Conservation (phyloP, 2,797 vertebrate genomes). For the Mormyrus proboscirostris region DNA sequence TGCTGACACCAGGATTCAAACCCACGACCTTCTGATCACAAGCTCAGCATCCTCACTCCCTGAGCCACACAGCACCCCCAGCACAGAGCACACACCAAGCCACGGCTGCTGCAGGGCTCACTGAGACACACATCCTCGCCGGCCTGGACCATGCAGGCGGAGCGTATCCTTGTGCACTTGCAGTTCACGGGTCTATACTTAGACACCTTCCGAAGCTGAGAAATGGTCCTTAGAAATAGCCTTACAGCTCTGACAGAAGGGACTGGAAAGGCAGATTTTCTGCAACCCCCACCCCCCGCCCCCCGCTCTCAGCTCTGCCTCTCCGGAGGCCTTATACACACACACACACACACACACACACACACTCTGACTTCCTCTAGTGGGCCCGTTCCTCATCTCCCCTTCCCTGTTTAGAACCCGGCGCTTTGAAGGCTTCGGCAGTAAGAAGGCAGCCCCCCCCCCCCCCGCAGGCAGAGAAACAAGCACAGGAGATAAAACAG, state of each 20-base stretch:
- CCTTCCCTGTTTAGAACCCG: neutral
- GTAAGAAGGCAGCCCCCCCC: neutral
- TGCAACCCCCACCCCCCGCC: neutral
- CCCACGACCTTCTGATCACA: neutral
- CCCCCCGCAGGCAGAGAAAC: neutral
- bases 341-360: neutral
- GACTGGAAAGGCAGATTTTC: neutral
- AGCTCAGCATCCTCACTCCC: neutral
- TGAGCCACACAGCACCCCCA: neutral
- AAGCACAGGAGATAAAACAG: slow-evolving; percentile 11
- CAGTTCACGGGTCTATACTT: neutral
- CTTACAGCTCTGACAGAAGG: neutral
- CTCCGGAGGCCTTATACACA: neutral
- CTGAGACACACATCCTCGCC: neutral
- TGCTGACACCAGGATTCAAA: neutral
- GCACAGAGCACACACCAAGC: neutral
- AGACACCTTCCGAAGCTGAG: neutral
- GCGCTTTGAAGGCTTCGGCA: neutral
- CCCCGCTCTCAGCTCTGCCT: neutral
- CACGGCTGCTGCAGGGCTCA: neutral
- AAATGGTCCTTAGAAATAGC: neutral
- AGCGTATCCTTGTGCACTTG: neutral
- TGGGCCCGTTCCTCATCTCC: neutral
- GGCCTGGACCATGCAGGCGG: neutral
- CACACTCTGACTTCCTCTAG: neutral